phyloP scores from a whole-genome alignment of 2,888 invertebrate species.

The Trissoscelio sp. region DNA sequence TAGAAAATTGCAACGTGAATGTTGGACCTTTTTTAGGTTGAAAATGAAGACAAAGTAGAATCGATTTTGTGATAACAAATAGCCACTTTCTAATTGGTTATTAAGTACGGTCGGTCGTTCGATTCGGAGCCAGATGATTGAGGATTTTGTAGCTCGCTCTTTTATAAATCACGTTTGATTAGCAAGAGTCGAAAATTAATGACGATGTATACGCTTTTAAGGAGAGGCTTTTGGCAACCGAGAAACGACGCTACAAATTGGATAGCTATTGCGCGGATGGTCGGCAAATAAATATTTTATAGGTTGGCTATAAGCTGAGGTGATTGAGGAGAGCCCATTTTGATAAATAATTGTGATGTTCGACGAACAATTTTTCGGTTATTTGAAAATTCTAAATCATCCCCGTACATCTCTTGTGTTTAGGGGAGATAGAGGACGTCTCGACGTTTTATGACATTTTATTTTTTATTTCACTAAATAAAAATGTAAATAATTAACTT shows the following conservation, averaged over 20 bases:
- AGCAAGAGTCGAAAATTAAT: conserved; percentile 36
- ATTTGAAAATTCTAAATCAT: no score
- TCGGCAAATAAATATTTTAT: not conserved
- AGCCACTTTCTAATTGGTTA: conserved; percentile 33
- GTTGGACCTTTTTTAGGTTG: no score
- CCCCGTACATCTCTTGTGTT: no score
- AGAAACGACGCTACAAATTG: not conserved
- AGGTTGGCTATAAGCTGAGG: no score
- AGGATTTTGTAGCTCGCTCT: conserved; percentile 34
- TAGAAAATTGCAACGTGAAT: no score
- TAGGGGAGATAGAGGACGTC: no score
- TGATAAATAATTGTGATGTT: no score
- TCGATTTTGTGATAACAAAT: conserved; percentile 23
- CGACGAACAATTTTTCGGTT: no score
- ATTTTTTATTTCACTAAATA: no score
- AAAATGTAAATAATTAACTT: no score
- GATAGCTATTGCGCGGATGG: not conserved
- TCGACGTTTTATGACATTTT: no score
- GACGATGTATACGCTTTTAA: conserved; percentile 52
- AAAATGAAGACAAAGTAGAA: conserved; percentile 25
- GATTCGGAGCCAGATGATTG: conserved; percentile 29
- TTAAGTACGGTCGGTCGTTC: conserved; percentile 16
- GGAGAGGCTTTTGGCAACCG: conserved; percentile 10
- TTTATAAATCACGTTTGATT: conserved; percentile 57
- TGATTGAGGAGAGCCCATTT: no score